Evolutionary conservation across 2,888 invertebrate genomes (phyloP), one percentile per base, ranked within the genome.

Genomic region (Tachina grossa): DNA sequence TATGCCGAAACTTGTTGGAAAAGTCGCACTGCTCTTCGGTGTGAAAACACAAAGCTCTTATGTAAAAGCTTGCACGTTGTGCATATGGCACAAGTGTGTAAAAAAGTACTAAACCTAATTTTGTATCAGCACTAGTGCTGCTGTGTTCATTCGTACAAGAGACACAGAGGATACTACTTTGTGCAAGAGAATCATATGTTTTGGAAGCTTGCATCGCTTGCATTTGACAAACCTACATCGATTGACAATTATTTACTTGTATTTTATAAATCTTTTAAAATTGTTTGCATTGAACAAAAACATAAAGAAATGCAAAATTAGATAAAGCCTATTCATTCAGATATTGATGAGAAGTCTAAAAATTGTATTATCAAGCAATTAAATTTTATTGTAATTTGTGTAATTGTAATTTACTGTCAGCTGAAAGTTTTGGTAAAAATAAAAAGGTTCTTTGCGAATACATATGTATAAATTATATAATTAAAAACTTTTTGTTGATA

Each of bases 401-500:
- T 39, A 19, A 19, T n/a, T 49, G 31, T 31, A 6, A 31, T 5
- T 31, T 31, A 31, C 31, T 5, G 10, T 75, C 55, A 19, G 43
- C 41, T 63, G 22, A 76, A 71, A 49, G 9, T 65, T 65, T 43
- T 57, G 41, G 39, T 41, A 69, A 63, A 51, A 31, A 43, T 14
- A 74, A 61, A 71, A 6, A n/a, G 11, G 39, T 41, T 74, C 57
- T 19, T 61, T 19, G 22, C 31, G 8, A 75, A 75, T 55, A 2
- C 31, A 6, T 31, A 31, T 31, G 31, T 55, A 4, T 45, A 45
- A 75, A 82, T 82, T 83, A 83, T 83, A 83, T 83, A 83, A 83
- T 71, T 71, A 47, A 51, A 31, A 47, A 63, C 14, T 6, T 61
- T 39, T 63, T 61, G 6, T 61, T 47, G 57, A 16, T 47, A 71